These are phyloP conservation scores for Cataglyphis hispanica DNA, from an alignment of 1,140 invertebrate species.

Conservation along the genomic window DNA sequence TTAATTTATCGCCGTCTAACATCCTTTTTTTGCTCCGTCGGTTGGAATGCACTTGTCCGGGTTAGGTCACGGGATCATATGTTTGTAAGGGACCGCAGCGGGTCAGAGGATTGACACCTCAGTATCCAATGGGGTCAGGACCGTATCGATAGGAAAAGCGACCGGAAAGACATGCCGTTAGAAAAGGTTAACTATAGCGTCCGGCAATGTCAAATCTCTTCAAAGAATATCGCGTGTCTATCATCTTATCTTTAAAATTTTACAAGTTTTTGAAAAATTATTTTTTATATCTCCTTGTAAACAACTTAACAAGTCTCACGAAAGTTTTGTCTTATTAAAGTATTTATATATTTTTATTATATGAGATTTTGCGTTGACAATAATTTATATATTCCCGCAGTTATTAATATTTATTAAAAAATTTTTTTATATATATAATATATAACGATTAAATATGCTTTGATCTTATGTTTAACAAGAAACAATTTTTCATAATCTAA, in stretches of 20 bases:
- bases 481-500: not conserved
- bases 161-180: slow-evolving; percentile 43
- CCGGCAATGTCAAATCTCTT: slow-evolving; percentile 1
- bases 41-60: slow-evolving; percentile 56
- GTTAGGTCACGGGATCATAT: slow-evolving; percentile 63
- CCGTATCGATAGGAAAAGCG: slow-evolving; percentile 50
- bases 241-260: not conserved
- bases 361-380: not conserved
- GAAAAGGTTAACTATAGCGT: slow-evolving; percentile 38
- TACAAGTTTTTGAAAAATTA: not conserved
- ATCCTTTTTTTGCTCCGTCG: slow-evolving; percentile 57
- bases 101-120: slow-evolving; percentile 57
- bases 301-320: not conserved
- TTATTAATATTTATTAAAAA: not conserved
- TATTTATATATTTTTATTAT: not conserved
- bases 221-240: not conserved
- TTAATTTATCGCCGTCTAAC: slow-evolving; percentile 68
- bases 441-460: not conserved
- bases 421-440: too few relatives aligned
- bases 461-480: not conserved
- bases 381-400: not conserved
- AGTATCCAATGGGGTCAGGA: slow-evolving; percentile 39
- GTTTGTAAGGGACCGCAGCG: slow-evolving; percentile 48
- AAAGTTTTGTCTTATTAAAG: not conserved
- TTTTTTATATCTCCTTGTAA: not conserved